Conservation (phyloP, 2,797 vertebrate genomes). For the Micromesistius poutassou region DNA sequence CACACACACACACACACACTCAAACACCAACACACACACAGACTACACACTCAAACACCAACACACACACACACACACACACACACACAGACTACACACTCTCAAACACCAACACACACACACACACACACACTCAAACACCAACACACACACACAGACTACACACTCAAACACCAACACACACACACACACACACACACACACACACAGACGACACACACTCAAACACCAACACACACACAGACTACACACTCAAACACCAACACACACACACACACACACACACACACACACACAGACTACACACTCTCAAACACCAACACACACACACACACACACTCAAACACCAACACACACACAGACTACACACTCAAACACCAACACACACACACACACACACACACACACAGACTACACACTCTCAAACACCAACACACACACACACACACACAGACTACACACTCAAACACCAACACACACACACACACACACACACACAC, state of each 20-base stretch:
- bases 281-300: too few species aligned
- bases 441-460: too few species aligned
- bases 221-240: conserved; percentile 3
- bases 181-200: too few species aligned
- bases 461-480: conserved; percentile 5
- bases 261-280: conserved; percentile 11
- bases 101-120: conserved; percentile 3
- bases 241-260: not conserved
- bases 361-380: not conserved
- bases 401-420: too few species aligned
- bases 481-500: too few species aligned
- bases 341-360: conserved; percentile 3
- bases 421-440: conserved; percentile 7
- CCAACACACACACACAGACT: too few species aligned
- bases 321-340: conserved; percentile 8
- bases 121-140: too few species aligned
- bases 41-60: not conserved
- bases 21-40: too few species aligned
- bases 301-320: not conserved
- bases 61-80: conserved; percentile 16
- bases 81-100: not conserved
- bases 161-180: not conserved
- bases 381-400: conserved; percentile 15
- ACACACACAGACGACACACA: not conserved
- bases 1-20: conserved; percentile 16